Evolutionary conservation across 2,797 vertebrate genomes (phyloP).

Genomic region (Ptychadena robeensis): DNA sequence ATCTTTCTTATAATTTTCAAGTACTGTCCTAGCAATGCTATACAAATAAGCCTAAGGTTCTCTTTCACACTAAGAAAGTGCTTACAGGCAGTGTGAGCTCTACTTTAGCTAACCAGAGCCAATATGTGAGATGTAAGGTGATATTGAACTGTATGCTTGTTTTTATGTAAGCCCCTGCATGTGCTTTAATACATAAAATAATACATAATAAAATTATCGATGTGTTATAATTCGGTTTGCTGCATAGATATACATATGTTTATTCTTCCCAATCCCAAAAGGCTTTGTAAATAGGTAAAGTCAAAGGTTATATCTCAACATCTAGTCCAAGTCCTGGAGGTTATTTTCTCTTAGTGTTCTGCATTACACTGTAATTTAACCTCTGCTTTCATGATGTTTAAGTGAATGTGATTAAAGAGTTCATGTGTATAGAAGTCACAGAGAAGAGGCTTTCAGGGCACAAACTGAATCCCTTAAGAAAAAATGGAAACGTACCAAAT

Average conservation of each 20-base stretch:
- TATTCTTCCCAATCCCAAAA: constrained; percentile 4
- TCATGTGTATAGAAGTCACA: constrained; percentile 13
- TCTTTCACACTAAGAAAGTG: too few species aligned
- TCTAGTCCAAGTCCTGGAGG: neutral
- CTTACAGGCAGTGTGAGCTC: neutral
- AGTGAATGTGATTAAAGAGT: constrained; percentile 34
- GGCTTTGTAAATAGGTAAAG: constrained; percentile 19
- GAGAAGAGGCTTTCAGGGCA: neutral
- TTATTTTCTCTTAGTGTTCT: constrained; percentile 16
- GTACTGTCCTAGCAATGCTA: too few species aligned
- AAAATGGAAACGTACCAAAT: neutral
- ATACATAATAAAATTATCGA: neutral
- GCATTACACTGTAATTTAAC: constrained; percentile 12
- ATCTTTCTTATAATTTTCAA: too few species aligned
- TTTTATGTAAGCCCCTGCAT: constrained; percentile 34
- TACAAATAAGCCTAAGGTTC: too few species aligned
- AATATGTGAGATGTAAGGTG: constrained; percentile 31
- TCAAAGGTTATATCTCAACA: constrained; percentile 19
- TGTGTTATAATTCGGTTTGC: neutral
- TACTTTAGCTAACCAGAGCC: neutral
- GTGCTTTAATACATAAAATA: constrained; percentile 34
- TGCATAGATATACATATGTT: neutral
- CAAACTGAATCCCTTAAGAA: neutral
- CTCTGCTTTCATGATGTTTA: constrained; percentile 20
- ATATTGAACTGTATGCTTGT: constrained; percentile 35